A percentile compares a stretch with the other conserved stretches of the same genome.
phyloP scores from a whole-genome alignment of 2,113 vertebrate genomes.

The Neodontobutis hainanensis region DNA sequence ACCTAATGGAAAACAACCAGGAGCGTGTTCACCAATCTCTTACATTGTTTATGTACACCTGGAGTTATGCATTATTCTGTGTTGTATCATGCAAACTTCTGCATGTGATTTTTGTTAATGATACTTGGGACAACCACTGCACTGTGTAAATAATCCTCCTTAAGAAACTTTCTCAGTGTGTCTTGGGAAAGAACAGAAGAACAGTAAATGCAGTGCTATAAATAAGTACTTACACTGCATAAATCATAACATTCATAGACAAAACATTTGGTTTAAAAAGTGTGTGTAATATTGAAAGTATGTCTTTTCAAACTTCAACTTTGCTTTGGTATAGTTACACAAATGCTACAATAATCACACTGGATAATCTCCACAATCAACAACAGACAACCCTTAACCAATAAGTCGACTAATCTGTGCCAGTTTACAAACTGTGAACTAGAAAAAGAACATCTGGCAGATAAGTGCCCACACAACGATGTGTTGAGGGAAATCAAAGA shows the following conservation, averaged over 20 bases:
- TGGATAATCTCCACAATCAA: constrained; percentile 69
- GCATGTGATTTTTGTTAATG: constrained; percentile 11
- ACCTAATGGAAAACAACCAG: constrained; percentile 34
- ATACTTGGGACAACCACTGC: background rate
- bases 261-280: constrained; percentile 36
- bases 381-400: constrained; percentile 71
- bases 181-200: constrained; percentile 6
- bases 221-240: constrained; percentile 3
- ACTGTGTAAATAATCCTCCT: constrained; percentile 12
- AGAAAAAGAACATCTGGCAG: constrained; percentile 64
- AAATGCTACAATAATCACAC: constrained; percentile 70
- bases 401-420: constrained; percentile 73
- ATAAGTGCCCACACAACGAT: constrained; percentile 56
- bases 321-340: constrained; percentile 55
- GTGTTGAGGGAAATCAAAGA: constrained; percentile 56
- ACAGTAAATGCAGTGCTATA: constrained; percentile 19
- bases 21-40: constrained; percentile 26
- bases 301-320: constrained; percentile 52
- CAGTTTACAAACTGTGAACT: constrained; percentile 60
- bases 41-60: constrained; percentile 38
- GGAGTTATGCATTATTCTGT: constrained; percentile 10
- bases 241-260: constrained; percentile 17
- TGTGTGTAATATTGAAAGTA: constrained; percentile 51
- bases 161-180: constrained; percentile 16
- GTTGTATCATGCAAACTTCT: background rate